Base-by-base conservation (phyloP, 2,113 vertebrate genomes). In the Baryphthengus martii region DNA sequence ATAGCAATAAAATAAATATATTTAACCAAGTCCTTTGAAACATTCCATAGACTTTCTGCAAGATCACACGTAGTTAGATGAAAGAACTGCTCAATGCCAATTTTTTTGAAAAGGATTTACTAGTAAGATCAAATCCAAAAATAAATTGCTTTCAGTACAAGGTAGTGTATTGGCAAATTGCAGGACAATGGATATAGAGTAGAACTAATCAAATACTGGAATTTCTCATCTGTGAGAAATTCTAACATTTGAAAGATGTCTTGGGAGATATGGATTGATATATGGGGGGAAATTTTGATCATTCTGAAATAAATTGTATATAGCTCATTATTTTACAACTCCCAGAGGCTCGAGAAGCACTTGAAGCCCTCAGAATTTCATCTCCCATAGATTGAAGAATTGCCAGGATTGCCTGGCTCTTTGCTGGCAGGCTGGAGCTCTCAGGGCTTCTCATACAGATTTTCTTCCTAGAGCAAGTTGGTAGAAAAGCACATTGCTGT, bases 1-100 rank as follows among this genome's bases (percentile, higher is more conserved):
- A 95, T 47, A 49, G n/a, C 47, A 90, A 44, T 80, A 90, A 91
- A 80, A 44, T 83, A 88, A 74, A 92, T 89, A 65, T 56, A 87
- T 65, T 90, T 78, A 88, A 97, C 82, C 85, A 86, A 67, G 35
- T 91, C 63, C 28, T 78, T 86, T 95, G 85, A 93, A 94, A 83
- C 50, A 67, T 93, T 92, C 83, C 59, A 50, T 65, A 93, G 83
- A 76, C 55, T 92, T 83, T 88, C 77, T 90, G 56, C 68, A 78
- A 68, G 61, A 83, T 88, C 71, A 67, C 86, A 75, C 61, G 23
- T 92, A 91, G 65, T 87, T 91, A 85, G 73, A 92, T 95, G 73
- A 92, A 93, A 96, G 77, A 91, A 85, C 40, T 78, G 47, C 80
- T 89, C 80, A 65, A 11, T 92, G 89, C 56, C 31, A 75, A 15